Percentiles rank a stretch among this genome's conserved stretches.
Evolutionary conservation across 2,797 vertebrate species (phyloP).

Genomic region (Melanotaenia boesemani): DNA sequence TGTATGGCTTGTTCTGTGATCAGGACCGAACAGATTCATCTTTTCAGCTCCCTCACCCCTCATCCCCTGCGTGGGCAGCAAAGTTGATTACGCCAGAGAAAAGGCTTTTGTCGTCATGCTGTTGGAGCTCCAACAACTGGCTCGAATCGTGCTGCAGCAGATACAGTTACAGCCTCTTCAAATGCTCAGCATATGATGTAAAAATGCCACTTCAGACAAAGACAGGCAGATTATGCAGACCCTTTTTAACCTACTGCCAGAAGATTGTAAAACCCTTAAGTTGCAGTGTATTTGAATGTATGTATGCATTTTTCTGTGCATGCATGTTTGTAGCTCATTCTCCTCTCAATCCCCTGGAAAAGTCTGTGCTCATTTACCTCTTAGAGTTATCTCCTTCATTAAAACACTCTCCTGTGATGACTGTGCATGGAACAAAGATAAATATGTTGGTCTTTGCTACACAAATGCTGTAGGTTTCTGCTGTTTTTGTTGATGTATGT

Average conservation of each 20-base stretch:
- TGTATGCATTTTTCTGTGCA: neutral
- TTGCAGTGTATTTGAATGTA: neutral
- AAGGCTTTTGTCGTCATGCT: slow-evolving; percentile 59
- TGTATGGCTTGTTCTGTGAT: slow-evolving; percentile 79
- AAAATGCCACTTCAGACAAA: slow-evolving; percentile 48
- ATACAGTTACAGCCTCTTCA: slow-evolving; percentile 42
- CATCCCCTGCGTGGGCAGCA: slow-evolving; percentile 64
- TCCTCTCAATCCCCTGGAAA: slow-evolving; percentile 32
- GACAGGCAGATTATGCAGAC: slow-evolving; percentile 7
- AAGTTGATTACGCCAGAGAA: slow-evolving; percentile 72
- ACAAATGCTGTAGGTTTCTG: neutral
- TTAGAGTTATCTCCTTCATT: slow-evolving; percentile 14
- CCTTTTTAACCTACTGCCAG: slow-evolving; percentile 36
- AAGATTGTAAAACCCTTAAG: slow-evolving; percentile 18
- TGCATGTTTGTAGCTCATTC: slow-evolving; percentile 11
- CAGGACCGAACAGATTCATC: slow-evolving; percentile 77
- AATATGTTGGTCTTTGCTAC: neutral
- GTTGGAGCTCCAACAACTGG: slow-evolving; percentile 45
- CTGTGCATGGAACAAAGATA: neutral
- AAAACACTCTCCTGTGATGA: neutral
- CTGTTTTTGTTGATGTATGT: neutral
- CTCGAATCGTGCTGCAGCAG: slow-evolving; percentile 41
- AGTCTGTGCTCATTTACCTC: slow-evolving; percentile 6
- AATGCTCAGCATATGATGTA: slow-evolving; percentile 21
- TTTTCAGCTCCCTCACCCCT: slow-evolving; percentile 61